Conservation (phyloP, 1,140 invertebrate species). For the Leguminivora glycinivorella region DNA sequence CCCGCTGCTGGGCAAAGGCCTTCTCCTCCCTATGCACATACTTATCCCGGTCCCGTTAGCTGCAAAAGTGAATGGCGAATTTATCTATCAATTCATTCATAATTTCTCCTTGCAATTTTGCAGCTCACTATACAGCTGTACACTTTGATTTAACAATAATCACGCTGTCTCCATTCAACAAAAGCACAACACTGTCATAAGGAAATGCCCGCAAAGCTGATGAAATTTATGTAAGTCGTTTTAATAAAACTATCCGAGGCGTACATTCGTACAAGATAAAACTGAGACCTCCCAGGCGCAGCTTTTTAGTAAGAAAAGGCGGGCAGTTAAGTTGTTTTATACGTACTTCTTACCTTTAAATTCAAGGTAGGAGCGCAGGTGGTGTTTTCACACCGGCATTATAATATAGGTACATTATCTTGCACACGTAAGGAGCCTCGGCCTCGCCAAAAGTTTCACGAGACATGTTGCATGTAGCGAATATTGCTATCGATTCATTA, state of each 20-base stretch:
- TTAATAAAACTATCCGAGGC: not conserved
- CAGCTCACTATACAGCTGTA: too few relatives aligned
- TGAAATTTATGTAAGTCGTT: not conserved
- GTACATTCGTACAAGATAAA: conserved; percentile 21
- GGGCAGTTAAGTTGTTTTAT: not conserved
- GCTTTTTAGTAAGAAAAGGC: not conserved
- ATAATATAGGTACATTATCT: not conserved
- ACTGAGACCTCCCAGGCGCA: conserved; percentile 14
- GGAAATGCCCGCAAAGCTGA: not conserved
- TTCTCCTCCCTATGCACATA: too few relatives aligned
- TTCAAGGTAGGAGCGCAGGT: conserved; percentile 11
- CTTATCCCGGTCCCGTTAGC: too few relatives aligned
- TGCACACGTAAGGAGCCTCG: conserved; percentile 8
- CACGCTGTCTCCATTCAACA: not conserved
- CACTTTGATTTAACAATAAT: not conserved
- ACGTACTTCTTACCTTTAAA: not conserved
- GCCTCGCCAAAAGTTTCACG: conserved; percentile 17
- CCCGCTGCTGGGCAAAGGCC: too few relatives aligned
- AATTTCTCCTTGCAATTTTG: too few relatives aligned
- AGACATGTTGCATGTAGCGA: not conserved
- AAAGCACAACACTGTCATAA: not conserved
- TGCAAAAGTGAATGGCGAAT: too few relatives aligned
- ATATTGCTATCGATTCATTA: conserved; percentile 17
- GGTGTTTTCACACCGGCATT: conserved; percentile 13
- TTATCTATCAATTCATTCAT: too few relatives aligned